These are phyloP conservation scores for Drosophila pseudoananassae DNA, from an alignment of 1,140 invertebrate species.

Conservation along the genomic window DNA sequence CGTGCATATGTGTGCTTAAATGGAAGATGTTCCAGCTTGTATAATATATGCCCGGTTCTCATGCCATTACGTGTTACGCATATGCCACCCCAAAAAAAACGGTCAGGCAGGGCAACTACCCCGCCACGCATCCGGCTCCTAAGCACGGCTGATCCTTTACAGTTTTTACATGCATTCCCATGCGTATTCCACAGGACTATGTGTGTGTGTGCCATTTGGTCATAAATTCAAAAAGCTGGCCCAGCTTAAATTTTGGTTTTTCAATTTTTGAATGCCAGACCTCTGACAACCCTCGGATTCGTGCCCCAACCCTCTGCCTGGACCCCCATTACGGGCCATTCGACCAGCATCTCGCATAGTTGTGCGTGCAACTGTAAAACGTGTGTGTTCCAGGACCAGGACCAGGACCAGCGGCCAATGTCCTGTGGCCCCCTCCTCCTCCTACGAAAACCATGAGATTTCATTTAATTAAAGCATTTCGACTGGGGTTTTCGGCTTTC, in stretches of 20 bases:
- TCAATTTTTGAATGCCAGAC: conserved; percentile 81
- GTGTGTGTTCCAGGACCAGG: conserved; percentile 63
- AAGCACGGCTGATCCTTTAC: conserved; percentile 41
- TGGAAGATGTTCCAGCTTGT: conserved; percentile 22
- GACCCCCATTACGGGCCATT: not conserved
- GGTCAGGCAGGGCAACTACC: conserved; percentile 10
- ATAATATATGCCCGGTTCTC: conserved; percentile 72
- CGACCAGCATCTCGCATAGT: conserved; percentile 60
- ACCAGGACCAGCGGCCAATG: conserved; percentile 42
- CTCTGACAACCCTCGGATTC: conserved; percentile 26
- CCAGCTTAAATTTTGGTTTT: conserved; percentile 81
- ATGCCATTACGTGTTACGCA: conserved; percentile 74
- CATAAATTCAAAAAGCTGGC: conserved; percentile 81
- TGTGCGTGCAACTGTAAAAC: conserved; percentile 79
- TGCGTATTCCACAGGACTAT: conserved; percentile 54
- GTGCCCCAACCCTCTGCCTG: not conserved
- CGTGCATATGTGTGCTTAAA: conserved; percentile 9
- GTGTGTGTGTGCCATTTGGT: conserved; percentile 67
- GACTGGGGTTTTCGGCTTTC: conserved; percentile 49
- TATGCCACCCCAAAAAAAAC: conserved; percentile 39
- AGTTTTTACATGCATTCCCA: conserved; percentile 70
- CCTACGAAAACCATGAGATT: conserved; percentile 76
- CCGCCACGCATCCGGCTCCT: conserved; percentile 2
- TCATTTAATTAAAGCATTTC: conserved; percentile 81
- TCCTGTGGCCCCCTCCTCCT: conserved; percentile 5